Conservation (phyloP, 1,140 invertebrate species). For the Mizuhopecten yessoensis region DNA sequence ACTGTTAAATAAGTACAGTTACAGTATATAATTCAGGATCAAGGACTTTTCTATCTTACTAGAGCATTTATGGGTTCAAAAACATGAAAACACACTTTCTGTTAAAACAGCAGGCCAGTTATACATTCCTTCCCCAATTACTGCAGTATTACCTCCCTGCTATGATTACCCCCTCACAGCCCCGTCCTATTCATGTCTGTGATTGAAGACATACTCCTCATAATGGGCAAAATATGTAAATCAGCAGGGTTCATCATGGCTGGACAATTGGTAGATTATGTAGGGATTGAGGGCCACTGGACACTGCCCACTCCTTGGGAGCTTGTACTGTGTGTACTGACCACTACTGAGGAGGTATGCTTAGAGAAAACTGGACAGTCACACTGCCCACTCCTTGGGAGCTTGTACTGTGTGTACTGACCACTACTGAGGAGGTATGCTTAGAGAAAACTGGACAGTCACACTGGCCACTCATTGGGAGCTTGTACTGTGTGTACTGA, state of each 20-base stretch:
- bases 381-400: neutral
- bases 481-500: too few relatives aligned
- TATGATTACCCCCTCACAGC: neutral
- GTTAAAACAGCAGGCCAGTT: too few relatives aligned
- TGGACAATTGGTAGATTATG: constrained; percentile 7
- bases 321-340: neutral
- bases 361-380: neutral
- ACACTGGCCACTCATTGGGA: too few relatives aligned
- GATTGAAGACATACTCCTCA: neutral
- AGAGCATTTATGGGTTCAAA: too few relatives aligned
- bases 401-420: too few relatives aligned
- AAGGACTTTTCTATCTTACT: too few relatives aligned
- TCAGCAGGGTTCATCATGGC: constrained; percentile 4
- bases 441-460: neutral
- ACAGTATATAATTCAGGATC: too few relatives aligned
- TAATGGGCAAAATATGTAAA: constrained; percentile 35
- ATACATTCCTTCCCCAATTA: too few relatives aligned
- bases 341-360: too few relatives aligned
- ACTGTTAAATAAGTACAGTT: too few relatives aligned
- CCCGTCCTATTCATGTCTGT: neutral
- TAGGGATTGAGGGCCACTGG: neutral
- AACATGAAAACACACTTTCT: too few relatives aligned
- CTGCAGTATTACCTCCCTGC: neutral
- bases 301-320: neutral
- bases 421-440: neutral